phyloP scores from a whole-genome alignment of 2,888 invertebrate species.

The Chrysolina americana region DNA sequence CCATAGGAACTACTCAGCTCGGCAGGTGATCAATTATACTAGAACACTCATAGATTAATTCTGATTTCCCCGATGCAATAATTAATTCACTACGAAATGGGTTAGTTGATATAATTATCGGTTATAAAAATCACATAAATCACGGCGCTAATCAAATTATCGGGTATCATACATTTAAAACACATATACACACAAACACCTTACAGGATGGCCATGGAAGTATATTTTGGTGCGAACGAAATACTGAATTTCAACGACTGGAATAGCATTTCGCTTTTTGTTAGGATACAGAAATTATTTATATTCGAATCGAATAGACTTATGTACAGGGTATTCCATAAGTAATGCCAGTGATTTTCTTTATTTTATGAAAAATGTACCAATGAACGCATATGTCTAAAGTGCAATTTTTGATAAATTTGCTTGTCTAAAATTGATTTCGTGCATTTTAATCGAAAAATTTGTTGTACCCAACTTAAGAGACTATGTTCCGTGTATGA shows the following conservation, averaged over 20 bases:
- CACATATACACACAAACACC: background rate
- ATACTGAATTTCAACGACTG: background rate
- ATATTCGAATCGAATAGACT: background rate
- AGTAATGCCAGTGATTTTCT: too few relatives aligned
- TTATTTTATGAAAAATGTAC: too few relatives aligned
- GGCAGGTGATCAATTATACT: slow-evolving; percentile 1
- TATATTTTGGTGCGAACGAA: background rate
- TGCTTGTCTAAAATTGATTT: too few relatives aligned
- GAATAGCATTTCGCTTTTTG: background rate
- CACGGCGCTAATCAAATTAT: background rate
- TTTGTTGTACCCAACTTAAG: too few relatives aligned
- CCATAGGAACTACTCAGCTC: background rate
- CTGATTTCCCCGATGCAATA: background rate
- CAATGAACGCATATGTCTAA: too few relatives aligned
- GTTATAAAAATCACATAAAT: slow-evolving; percentile 15
- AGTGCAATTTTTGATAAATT: too few relatives aligned
- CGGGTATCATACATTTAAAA: slow-evolving; percentile 6
- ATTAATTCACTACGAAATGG: slow-evolving; percentile 12
- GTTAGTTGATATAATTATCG: slow-evolving; percentile 15
- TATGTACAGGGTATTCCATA: too few relatives aligned
- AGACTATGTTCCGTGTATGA: too few relatives aligned
- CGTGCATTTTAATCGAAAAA: too few relatives aligned
- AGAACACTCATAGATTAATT: background rate
- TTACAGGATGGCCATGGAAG: background rate
- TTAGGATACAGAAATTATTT: background rate